Base-by-base conservation (phyloP, 2,113 vertebrate genomes). In the Plecturocebus donacophilus region DNA sequence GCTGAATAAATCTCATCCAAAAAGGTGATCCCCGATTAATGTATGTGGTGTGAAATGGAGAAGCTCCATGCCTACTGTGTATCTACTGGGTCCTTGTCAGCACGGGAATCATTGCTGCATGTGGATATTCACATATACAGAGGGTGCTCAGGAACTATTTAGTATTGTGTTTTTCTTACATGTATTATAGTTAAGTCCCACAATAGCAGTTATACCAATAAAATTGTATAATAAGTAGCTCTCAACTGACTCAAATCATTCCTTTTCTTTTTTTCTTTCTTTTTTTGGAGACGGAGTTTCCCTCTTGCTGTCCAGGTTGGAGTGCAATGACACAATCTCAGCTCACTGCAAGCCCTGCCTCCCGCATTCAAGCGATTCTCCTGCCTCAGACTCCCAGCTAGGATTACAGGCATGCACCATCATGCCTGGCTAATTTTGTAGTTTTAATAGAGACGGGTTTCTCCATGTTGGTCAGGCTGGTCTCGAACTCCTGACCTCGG, bases 191-290 rank as follows among this genome's bases (percentile, higher is more conserved):
- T 79, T 86, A 61, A 61, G 40, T 30, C 30, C 32, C 45, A 90
- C 21, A 71, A 71, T 2, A 93, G 66, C 54, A 96, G 5, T 25
- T 52, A 76, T 13, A 54, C 35, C 12, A 87, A 90, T 75, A 54
- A 75, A 79, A 64, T 2, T 58, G 45, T 35, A 16, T 80, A 76
- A n/a, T 76, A 70, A 75, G 12, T 77, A 90, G 80, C 71, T 88
- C 80, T 96, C 76, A 85, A 77, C 2, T 42, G 42, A 73, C 45
- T 94, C 81, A 82, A 87, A 86, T 17, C 16, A 52, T 19, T 52
- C 5, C 17, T 52, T 52, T 52, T 52, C 5, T 52, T 17, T 52
- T 7, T 52, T 17, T 52, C 2, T 47, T 49, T 49, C 13, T 17
- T 17, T 52, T 17, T 52, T 52, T 52, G 17, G 52, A 52, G 52